Evolutionary conservation across 2,888 invertebrate genomes (phyloP).

Genomic region (Hofmannophila pseudospretella): DNA sequence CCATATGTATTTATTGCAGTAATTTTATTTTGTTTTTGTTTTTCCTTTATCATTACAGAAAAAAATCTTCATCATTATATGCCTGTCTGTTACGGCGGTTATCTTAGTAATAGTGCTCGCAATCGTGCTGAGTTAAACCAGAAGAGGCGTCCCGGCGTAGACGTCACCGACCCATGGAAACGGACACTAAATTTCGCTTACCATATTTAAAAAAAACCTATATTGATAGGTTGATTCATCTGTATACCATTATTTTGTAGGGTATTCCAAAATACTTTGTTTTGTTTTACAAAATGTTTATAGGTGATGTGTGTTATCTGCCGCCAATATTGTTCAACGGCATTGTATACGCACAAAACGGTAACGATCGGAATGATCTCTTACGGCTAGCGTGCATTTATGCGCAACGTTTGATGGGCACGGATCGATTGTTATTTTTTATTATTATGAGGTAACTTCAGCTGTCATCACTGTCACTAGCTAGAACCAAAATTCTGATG

Average conservation of each 20-base stretch:
- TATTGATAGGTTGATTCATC: background rate
- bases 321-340: too few relatives aligned
- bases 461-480: too few relatives aligned
- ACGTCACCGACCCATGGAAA: constrained; percentile 26
- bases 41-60: constrained; percentile 86
- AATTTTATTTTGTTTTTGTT: constrained; percentile 71
- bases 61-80: constrained; percentile 92
- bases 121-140: constrained; percentile 44
- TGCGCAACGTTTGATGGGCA: too few relatives aligned
- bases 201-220: constrained; percentile 1
- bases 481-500: too few relatives aligned
- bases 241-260: constrained; percentile 2
- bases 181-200: constrained; percentile 10
- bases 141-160: constrained; percentile 29
- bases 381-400: too few relatives aligned
- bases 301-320: too few relatives aligned
- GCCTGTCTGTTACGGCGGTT: constrained; percentile 87
- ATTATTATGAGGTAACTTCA: too few relatives aligned
- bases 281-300: too few relatives aligned
- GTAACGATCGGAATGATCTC: too few relatives aligned
- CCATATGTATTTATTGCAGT: constrained; percentile 16
- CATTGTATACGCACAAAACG: too few relatives aligned
- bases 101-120: constrained; percentile 86
- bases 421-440: too few relatives aligned
- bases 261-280: background rate